Evolutionary conservation across 23 tunicate genomes (phyloP), one percentile per base, ranked within the genome.

Genomic region (Trididemnum miniatum): DNA sequence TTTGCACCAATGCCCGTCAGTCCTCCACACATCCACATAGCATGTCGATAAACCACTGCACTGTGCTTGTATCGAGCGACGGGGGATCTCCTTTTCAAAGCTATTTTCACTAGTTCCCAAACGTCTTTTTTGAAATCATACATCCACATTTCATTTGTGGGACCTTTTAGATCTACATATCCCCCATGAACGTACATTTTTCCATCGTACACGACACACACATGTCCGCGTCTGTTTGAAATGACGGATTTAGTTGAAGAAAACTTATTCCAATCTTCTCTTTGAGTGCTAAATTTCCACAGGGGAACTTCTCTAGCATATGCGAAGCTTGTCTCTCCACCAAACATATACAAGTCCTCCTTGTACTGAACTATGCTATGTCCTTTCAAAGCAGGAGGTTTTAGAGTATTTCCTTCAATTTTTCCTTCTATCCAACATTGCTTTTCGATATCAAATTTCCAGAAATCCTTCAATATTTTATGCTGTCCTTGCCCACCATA

Each of bases 11-110:
- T 35, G 0, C 91, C 91, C 60, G 65, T 87, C 18, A 87, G 35
- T 2, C 97, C 97, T n/a, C 97, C 97, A 65, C 89, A 66, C 18
- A 91, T 64, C 91, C 91, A 91, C 82, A 91, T 59, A 0, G 63
- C 49, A 34, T 91, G 65, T 3, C 71, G 64, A 50, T 71, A 50
- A 0, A 91, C 85, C 54, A 72, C 54, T 0, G 75, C 91, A 71
- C 79, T 74, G 77, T 91, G 97, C 51, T 89, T 84, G 62, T 91
- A 91, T 4, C 91, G 71, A 0, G 82, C 84, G 18, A 27, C 7
- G 52, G 91, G 91, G 25, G 30, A 76, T 27, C 20, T 20, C 0
- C 2, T 22, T 28, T 2, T 49, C n/a, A 31, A 22, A 0, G 36
- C 51, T 1, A 77, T 51, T 37, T 86, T 24, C 0, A 80, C 36